Evolutionary conservation across 2,797 vertebrate species (phyloP).

Genomic region (Falco berigora): DNA sequence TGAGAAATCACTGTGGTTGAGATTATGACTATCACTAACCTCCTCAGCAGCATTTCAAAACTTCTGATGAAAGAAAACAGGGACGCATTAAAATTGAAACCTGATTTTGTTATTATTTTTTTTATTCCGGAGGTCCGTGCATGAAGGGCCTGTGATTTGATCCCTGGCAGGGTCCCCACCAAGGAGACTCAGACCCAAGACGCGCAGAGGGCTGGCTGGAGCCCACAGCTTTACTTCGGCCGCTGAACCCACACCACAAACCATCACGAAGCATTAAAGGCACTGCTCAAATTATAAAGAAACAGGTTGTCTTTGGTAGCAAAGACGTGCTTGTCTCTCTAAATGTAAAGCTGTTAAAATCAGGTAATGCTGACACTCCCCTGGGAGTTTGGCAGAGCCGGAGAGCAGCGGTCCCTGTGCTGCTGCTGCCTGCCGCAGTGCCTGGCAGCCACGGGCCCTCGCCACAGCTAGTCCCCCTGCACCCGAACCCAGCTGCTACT

Average conservation of each 20-base stretch:
- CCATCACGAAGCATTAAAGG: background rate
- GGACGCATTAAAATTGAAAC: background rate
- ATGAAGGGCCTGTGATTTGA: background rate
- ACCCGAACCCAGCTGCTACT: background rate
- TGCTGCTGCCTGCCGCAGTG: background rate
- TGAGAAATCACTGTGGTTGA: constrained; percentile 18
- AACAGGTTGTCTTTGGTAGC: background rate
- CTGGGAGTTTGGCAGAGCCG: background rate
- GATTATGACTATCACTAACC: constrained; percentile 47
- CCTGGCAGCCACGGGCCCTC: background rate
- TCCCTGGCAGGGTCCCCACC: background rate
- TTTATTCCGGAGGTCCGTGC: background rate
- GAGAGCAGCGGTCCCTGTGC: background rate
- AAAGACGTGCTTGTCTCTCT: constrained; percentile 5
- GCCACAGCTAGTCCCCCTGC: background rate
- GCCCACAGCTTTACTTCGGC: background rate
- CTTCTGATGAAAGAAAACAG: constrained; percentile 37
- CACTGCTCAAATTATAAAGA: background rate
- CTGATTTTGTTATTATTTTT: background rate
- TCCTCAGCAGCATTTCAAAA: constrained; percentile 41
- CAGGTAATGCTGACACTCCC: background rate
- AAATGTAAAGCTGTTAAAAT: constrained; percentile 17
- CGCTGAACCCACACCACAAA: background rate
- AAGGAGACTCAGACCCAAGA: background rate
- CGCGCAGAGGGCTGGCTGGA: background rate